A percentile compares a stretch with the other conserved stretches of the same genome.
Evolutionary conservation across 2,797 vertebrate genomes (phyloP).

Genomic region (Hephaestus fuliginosus): DNA sequence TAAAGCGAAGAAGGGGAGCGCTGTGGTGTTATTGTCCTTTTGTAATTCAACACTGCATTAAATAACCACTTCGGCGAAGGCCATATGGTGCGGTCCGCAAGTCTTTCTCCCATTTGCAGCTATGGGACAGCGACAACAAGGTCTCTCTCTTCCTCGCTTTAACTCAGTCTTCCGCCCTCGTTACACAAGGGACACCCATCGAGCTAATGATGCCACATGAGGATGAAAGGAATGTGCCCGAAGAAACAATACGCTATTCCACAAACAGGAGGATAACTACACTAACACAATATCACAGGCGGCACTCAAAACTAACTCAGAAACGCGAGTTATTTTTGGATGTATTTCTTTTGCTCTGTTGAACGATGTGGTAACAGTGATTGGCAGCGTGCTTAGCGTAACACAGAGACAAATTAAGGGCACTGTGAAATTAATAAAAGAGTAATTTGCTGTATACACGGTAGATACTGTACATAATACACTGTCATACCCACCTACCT

Average conservation of each 20-base stretch:
- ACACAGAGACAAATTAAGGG: neutral
- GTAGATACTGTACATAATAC: too few relatives aligned
- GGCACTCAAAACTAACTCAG: slow-evolving; percentile 19
- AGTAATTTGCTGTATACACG: too few relatives aligned
- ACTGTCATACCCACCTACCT: too few relatives aligned
- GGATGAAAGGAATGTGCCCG: slow-evolving; percentile 72
- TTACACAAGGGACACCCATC: slow-evolving; percentile 64
- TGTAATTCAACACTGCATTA: slow-evolving; percentile 4
- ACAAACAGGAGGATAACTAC: slow-evolving; percentile 62
- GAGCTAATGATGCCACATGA: slow-evolving; percentile 82
- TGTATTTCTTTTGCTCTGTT: slow-evolving; percentile 7
- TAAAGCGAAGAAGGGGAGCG: neutral
- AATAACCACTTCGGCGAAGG: slow-evolving; percentile 12
- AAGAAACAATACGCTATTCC: slow-evolving; percentile 58
- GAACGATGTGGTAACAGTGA: slow-evolving; percentile 5
- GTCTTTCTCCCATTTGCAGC: slow-evolving; percentile 35
- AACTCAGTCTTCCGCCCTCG: slow-evolving; percentile 51
- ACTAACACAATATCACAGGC: slow-evolving; percentile 56
- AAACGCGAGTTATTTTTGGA: slow-evolving; percentile 17
- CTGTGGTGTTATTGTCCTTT: neutral
- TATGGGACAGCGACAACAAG: slow-evolving; percentile 65
- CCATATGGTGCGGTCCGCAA: neutral
- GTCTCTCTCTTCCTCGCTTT: slow-evolving; percentile 45
- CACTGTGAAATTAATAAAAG: neutral
- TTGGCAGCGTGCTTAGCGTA: neutral